Percentiles rank a stretch among this genome's conserved stretches.
phyloP scores from a whole-genome alignment of 2,113 vertebrate species.

The Talpa occidentalis region DNA sequence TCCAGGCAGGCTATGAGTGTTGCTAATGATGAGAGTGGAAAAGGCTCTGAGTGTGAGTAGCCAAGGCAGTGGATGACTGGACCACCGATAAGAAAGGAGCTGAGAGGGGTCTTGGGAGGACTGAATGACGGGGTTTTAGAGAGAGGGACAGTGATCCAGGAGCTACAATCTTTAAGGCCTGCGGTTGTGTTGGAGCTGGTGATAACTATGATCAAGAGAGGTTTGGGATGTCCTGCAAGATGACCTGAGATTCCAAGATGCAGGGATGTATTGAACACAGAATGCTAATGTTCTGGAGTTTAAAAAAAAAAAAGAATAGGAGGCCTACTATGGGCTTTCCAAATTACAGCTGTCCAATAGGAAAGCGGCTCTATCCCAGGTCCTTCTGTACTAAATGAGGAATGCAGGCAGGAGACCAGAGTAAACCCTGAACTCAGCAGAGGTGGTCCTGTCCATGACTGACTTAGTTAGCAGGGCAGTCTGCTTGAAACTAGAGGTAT shows the following conservation, averaged over 20 bases:
- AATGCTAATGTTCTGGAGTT: no score
- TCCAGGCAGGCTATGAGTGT: not conserved
- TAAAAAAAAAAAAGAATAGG: not conserved
- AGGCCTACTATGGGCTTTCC: accelerated
- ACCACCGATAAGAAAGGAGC: not conserved
- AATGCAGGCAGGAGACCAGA: not conserved
- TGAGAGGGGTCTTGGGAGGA: not conserved
- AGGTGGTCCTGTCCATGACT: not conserved
- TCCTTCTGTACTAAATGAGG: not conserved
- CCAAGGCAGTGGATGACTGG: not conserved
- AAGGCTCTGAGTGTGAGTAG: not conserved
- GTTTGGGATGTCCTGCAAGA: not conserved
- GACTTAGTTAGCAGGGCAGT: no score
- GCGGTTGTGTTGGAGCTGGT: not conserved
- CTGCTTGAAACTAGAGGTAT: no score
- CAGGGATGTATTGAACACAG: not conserved
- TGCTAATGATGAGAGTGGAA: not conserved
- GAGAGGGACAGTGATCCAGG: not conserved
- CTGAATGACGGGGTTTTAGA: not conserved
- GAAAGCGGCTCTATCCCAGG: not conserved
- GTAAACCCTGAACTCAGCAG: not conserved
- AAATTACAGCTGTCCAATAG: not conserved
- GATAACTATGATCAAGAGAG: not conserved
- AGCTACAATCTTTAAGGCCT: not conserved
- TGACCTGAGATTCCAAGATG: not conserved